Evolutionary conservation across 2,888 invertebrate species (phyloP), one percentile per base, ranked within the genome.

Genomic region (Bembecia ichneumoniformis): DNA sequence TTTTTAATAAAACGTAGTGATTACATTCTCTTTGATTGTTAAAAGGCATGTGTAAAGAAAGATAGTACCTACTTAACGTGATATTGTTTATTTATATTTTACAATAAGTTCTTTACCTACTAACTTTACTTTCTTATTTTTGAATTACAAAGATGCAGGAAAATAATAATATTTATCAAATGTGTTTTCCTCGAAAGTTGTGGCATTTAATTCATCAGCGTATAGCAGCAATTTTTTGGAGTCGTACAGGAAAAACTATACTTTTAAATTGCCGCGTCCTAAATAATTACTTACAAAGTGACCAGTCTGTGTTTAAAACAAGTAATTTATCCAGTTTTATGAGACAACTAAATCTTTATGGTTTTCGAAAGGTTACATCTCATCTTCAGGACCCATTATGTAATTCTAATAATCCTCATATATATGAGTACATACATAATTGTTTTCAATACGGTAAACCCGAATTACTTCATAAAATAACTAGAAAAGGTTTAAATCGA

Each of bases 181-280:
- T 90, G 80, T 82, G 89, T 50, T 92, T 92, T 66, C 92, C 92
- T 1, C 90, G 90, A 57, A 92, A 92, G 63, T 69, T 92, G 47
- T 92, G 91, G 91, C 86, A 89, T 67, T 88, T 92, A 50, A 77
- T 91, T 0, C 90, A 90, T 67, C 80, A 88, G 51, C 87, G 88
- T 51, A 84, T 87, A 3, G 88, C 87, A 53, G 89, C 90, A 2
- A 89, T 91, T 43, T 83, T 91, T 55, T 92, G 92, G 92, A 88
- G 89, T 47, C 72, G 79, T 4, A 87, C 84, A 46, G 91, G 92
- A 20, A 74, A 80, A 51, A 89, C 90, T 0, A 88, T 92, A 62
- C 72, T 90, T 35, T 73, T 92, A 36, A 88, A 91, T 63, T 90
- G 90, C 68, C 82, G 87, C 43, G 73, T 84, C 51, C 89, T 92